These are phyloP conservation scores for Bagarius yarrelli DNA, from an alignment of 2,113 vertebrate species.

Conservation along the genomic window DNA sequence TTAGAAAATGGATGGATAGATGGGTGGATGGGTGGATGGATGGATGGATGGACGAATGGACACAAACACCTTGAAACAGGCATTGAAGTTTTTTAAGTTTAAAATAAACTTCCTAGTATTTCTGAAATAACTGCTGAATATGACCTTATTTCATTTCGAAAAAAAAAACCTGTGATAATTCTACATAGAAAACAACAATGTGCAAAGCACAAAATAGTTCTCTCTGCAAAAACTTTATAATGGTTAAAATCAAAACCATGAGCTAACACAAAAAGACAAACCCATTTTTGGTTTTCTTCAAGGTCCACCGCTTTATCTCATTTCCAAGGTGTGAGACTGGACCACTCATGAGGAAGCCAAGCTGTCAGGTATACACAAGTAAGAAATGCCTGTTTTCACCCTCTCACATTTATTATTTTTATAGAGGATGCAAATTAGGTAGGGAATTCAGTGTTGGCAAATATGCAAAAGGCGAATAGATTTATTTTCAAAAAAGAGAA, in stretches of 20 bases:
- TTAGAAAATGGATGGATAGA: too few species aligned
- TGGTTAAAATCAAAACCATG: slow-evolving; percentile 1
- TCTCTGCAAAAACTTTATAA: neutral
- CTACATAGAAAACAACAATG: slow-evolving; percentile 59
- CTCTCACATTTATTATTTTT: slow-evolving; percentile 11
- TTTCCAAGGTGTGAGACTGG: slow-evolving; percentile 17
- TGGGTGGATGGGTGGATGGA: too few species aligned
- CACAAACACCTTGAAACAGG: neutral
- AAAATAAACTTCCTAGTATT: neutral
- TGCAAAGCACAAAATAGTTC: neutral
- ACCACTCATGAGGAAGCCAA: neutral
- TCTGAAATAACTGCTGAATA: neutral
- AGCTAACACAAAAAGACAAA: slow-evolving; percentile 13
- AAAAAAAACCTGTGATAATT: slow-evolving; percentile 56
- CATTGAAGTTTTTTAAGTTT: neutral
- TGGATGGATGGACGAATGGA: too few species aligned
- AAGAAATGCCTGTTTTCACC: neutral
- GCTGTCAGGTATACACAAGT: neutral
- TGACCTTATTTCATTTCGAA: slow-evolving; percentile 46
- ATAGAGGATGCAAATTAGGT: neutral
- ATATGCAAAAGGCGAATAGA: neutral
- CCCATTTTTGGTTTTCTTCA: neutral
- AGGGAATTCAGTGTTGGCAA: neutral
- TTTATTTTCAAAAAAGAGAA: too few species aligned
- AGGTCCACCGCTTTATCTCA: slow-evolving; percentile 22